These are phyloP conservation scores for Diplazon laetatorius DNA, from an alignment of 2,888 invertebrate genomes.

Conservation along the genomic window DNA sequence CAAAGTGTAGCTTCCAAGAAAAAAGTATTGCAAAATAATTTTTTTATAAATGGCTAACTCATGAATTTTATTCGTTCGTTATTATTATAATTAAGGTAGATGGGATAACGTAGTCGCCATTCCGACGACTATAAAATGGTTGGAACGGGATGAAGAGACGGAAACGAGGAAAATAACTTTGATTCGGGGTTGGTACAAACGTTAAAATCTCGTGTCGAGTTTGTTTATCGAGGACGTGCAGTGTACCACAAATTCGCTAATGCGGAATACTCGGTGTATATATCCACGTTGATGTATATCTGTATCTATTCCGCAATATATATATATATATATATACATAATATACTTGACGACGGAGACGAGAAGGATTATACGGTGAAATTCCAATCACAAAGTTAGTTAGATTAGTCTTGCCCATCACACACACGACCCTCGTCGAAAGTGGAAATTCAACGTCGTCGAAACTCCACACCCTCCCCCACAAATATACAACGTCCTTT, in stretches of 20 bases:
- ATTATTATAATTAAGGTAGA: constrained; percentile 27
- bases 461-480: constrained; percentile 24
- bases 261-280: background rate
- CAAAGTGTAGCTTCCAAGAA: too few species aligned
- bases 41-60: too few species aligned
- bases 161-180: constrained; percentile 69
- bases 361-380: constrained; percentile 56
- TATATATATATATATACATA: too few species aligned
- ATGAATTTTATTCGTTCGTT: background rate
- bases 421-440: constrained; percentile 29
- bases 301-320: constrained; percentile 56
- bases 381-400: constrained; percentile 67
- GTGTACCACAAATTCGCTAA: constrained; percentile 18
- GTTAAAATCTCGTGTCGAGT: constrained; percentile 73
- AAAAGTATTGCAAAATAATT: too few species aligned
- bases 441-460: constrained; percentile 8
- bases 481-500: constrained; percentile 13
- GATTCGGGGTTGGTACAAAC: constrained; percentile 76
- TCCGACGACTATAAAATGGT: constrained; percentile 20
- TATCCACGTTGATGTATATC: background rate
- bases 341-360: background rate
- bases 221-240: constrained; percentile 51
- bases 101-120: constrained; percentile 26
- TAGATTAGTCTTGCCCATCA: constrained; percentile 65
- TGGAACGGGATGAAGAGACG: constrained; percentile 49